phyloP scores from a whole-genome alignment of 2,797 vertebrate species.

The Glossophaga mutica region DNA sequence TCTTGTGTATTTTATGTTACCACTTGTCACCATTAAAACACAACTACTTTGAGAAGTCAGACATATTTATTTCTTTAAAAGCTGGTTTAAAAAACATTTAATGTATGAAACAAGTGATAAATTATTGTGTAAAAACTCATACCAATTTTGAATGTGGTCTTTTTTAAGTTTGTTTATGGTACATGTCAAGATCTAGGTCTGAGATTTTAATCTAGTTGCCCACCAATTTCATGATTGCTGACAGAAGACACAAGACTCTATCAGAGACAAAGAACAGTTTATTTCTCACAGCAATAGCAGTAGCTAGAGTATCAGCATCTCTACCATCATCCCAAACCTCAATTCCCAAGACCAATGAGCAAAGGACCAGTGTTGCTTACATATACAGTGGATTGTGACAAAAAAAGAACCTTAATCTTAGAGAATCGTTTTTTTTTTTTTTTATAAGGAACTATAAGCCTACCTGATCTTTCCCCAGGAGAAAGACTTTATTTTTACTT shows the following conservation, averaged over 20 bases:
- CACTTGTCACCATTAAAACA: background rate
- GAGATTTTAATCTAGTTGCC: background rate
- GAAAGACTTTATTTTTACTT: background rate
- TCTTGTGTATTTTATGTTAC: background rate
- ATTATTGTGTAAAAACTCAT: background rate
- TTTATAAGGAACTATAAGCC: background rate
- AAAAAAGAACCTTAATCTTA: background rate
- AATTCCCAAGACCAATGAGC: background rate
- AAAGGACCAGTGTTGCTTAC: background rate
- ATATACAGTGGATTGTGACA: background rate
- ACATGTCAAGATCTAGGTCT: background rate
- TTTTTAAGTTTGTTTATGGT: background rate
- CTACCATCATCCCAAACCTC: background rate
- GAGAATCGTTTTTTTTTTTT: background rate
- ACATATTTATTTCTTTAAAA: background rate
- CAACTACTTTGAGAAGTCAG: background rate
- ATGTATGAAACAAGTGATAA: background rate
- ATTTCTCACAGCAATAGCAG: background rate
- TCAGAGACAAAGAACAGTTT: background rate
- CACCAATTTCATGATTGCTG: background rate
- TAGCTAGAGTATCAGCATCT: background rate
- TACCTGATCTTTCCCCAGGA: background rate
- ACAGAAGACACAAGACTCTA: background rate
- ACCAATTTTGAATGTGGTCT: background rate
- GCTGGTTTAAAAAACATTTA: background rate